Evolutionary conservation across 2,113 vertebrate genomes (phyloP).

Genomic region (Ivindomyrus marchei): DNA sequence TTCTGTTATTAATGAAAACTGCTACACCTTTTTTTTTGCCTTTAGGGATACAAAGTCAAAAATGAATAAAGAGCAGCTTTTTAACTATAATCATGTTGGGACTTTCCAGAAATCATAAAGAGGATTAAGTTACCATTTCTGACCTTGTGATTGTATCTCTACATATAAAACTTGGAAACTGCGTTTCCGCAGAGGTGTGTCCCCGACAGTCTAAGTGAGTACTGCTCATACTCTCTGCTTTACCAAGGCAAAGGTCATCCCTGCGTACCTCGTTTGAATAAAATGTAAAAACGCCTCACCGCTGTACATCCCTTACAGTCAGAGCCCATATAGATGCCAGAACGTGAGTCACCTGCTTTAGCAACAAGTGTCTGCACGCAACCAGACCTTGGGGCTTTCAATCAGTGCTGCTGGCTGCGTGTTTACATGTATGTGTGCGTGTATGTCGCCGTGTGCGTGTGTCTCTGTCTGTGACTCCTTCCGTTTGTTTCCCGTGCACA

Average conservation of each 20-base stretch:
- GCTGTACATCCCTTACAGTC: neutral
- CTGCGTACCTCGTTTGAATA: neutral
- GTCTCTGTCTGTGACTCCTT: neutral
- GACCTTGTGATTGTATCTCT: neutral
- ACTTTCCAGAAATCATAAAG: neutral
- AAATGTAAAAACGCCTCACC: neutral
- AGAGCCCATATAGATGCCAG: neutral
- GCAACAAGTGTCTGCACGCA: neutral
- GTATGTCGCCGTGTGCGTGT: neutral
- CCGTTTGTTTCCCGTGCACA: no score
- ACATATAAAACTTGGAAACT: neutral
- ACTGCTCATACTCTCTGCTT: no score
- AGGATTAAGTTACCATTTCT: neutral
- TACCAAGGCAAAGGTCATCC: neutral
- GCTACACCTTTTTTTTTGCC: neutral
- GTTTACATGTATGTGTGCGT: neutral
- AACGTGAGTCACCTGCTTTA: neutral
- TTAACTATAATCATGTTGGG: neutral
- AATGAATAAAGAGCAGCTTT: neutral
- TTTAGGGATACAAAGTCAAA: neutral
- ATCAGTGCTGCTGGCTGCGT: neutral
- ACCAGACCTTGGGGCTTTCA: neutral
- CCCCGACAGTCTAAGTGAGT: neutral
- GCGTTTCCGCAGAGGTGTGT: neutral
- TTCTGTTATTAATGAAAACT: neutral